These are phyloP conservation scores for Coreoperca whiteheadi DNA, from an alignment of 2,113 vertebrate genomes.

Conservation along the genomic window DNA sequence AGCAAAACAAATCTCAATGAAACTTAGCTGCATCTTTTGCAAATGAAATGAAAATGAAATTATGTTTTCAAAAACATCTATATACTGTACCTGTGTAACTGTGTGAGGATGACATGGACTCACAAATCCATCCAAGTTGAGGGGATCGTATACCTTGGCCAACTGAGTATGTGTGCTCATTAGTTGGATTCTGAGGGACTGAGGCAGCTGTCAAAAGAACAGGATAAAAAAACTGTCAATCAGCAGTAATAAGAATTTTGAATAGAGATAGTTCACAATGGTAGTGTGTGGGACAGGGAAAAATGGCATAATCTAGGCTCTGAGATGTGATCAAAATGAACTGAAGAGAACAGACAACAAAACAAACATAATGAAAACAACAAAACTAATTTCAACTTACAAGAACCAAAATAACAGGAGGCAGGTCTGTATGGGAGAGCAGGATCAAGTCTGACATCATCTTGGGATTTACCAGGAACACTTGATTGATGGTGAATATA, in stretches of 20 bases:
- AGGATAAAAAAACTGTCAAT: constrained; percentile 32
- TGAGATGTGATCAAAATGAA: constrained; percentile 25
- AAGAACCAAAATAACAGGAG: constrained; percentile 75
- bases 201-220: constrained; percentile 65
- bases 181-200: constrained; percentile 45
- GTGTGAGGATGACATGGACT: constrained; percentile 52
- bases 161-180: constrained; percentile 45
- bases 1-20: constrained; percentile 37
- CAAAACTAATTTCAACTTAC: constrained; percentile 79
- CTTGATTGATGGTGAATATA: constrained; percentile 64
- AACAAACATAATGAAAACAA: constrained; percentile 5
- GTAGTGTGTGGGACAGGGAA: background rate
- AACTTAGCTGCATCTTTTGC: background rate
- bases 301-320: background rate
- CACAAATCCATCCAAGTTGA: constrained; percentile 55
- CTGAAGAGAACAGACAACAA: constrained; percentile 11
- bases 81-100: constrained; percentile 74
- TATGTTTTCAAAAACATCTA: background rate
- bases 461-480: constrained; percentile 79
- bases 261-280: background rate
- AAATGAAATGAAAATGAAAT: constrained; percentile 29
- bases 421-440: constrained; percentile 72
- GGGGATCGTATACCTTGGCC: constrained; percentile 16
- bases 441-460: constrained; percentile 81
- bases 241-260: background rate